Evolutionary conservation across 2,113 vertebrate genomes (phyloP).

Genomic region (Panthera uncia): DNA sequence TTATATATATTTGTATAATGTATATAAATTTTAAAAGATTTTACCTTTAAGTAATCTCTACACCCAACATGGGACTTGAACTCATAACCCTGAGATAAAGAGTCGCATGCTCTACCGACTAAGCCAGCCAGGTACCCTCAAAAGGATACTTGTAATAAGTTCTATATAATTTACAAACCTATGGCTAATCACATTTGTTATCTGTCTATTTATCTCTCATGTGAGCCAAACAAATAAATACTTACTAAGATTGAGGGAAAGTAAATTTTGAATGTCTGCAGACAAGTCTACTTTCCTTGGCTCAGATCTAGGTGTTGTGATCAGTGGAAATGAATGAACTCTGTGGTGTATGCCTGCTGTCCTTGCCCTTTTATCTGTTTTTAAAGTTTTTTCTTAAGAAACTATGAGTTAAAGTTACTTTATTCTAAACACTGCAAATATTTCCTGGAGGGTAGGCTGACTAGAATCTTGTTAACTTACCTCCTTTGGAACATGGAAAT

Average conservation of each 20-base stretch:
- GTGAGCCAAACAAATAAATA: neutral
- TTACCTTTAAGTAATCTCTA: neutral
- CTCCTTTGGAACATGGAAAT: neutral
- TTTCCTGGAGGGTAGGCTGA: neutral
- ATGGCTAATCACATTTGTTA: neutral
- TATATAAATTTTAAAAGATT: neutral
- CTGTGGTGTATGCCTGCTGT: neutral
- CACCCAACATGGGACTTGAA: neutral
- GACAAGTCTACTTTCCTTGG: neutral
- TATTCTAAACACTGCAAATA: neutral
- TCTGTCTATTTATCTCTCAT: neutral
- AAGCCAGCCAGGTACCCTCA: neutral
- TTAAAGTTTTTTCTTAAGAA: neutral
- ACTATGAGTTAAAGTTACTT: neutral
- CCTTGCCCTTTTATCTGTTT: neutral
- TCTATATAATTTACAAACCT: neutral
- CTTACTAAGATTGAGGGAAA: neutral
- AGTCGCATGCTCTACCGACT: neutral
- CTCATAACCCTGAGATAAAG: neutral
- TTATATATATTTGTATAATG: neutral
- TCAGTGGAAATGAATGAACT: neutral
- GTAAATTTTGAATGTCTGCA: neutral
- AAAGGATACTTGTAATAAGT: neutral
- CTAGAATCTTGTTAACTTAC: neutral
- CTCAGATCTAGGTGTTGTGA: neutral